Percentiles rank a stretch among this genome's conserved stretches.
phyloP scores from a whole-genome alignment of 2,797 vertebrate species.

The Macropodus opercularis region DNA sequence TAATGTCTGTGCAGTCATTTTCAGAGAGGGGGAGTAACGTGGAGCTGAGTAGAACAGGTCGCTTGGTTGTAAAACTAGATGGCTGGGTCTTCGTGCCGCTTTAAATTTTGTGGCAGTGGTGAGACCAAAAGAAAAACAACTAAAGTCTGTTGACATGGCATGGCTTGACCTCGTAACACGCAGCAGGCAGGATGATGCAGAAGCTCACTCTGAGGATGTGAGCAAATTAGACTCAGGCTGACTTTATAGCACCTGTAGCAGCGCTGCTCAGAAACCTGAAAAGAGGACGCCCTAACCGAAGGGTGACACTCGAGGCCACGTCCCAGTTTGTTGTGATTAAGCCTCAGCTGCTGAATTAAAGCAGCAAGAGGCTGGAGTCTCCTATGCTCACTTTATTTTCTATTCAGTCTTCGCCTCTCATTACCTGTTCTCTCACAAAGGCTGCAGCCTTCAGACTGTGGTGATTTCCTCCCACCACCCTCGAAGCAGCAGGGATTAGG shows the following conservation, averaged over 20 bases:
- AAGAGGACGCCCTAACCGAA: neutral
- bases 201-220: neutral
- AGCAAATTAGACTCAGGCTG: neutral
- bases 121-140: constrained; percentile 10
- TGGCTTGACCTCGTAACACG: neutral
- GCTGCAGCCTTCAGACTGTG: constrained; percentile 32
- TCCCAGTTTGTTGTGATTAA: constrained; percentile 5
- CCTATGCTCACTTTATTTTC: constrained; percentile 20
- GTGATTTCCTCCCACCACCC: constrained; percentile 29
- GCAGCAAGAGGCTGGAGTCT: constrained; percentile 7
- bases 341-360: constrained; percentile 22
- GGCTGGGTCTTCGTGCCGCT: constrained; percentile 19
- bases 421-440: constrained; percentile 16
- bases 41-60: constrained; percentile 5
- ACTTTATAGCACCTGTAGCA: neutral
- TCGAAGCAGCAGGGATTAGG: constrained; percentile 47
- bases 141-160: neutral
- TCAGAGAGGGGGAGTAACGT: constrained; percentile 19
- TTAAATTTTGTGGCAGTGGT: constrained; percentile 6
- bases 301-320: neutral
- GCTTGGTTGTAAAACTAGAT: constrained; percentile 50
- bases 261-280: constrained; percentile 8
- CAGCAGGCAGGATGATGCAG: neutral
- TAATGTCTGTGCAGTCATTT: constrained; percentile 5
- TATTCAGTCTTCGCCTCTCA: constrained; percentile 12